These are phyloP conservation scores for Anolis sagrei DNA, from an alignment of 2,113 vertebrate species.

Conservation along the genomic window DNA sequence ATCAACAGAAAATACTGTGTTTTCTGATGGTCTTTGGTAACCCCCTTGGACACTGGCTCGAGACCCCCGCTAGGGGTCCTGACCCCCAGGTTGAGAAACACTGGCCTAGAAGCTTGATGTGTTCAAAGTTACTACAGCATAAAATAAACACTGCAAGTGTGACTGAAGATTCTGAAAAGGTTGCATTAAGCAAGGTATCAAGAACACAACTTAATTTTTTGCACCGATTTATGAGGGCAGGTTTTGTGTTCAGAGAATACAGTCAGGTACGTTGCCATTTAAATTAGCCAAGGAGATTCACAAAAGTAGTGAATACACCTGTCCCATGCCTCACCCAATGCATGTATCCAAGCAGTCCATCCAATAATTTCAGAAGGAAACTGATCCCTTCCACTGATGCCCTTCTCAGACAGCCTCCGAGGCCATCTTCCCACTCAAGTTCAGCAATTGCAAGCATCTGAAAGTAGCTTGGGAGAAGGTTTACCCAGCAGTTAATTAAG, in stretches of 20 bases:
- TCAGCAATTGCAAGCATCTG: slow-evolving; percentile 65
- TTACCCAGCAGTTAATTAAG: slow-evolving; percentile 83
- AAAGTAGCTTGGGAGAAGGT: slow-evolving; percentile 74
- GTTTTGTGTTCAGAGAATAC: too few relatives aligned
- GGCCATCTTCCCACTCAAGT: slow-evolving; percentile 42
- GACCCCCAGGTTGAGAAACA: too few relatives aligned
- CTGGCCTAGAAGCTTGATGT: background rate
- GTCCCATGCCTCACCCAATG: background rate
- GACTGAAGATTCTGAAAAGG: background rate
- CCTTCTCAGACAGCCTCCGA: background rate
- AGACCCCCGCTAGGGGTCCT: too few relatives aligned
- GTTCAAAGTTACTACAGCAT: background rate
- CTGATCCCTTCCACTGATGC: background rate
- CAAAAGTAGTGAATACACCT: background rate
- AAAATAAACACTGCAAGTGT: slow-evolving; percentile 3
- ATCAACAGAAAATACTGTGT: too few relatives aligned
- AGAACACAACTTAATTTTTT: background rate
- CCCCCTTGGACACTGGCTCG: too few relatives aligned
- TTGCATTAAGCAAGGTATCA: background rate
- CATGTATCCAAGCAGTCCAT: too few relatives aligned
- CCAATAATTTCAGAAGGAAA: background rate
- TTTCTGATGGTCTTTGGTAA: too few relatives aligned
- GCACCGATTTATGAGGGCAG: background rate
- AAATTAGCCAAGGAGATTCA: background rate
- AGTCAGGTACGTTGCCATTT: too few relatives aligned